Evolutionary conservation across 2,113 vertebrate species (phyloP).

Genomic region (Peromyscus maniculatus): DNA sequence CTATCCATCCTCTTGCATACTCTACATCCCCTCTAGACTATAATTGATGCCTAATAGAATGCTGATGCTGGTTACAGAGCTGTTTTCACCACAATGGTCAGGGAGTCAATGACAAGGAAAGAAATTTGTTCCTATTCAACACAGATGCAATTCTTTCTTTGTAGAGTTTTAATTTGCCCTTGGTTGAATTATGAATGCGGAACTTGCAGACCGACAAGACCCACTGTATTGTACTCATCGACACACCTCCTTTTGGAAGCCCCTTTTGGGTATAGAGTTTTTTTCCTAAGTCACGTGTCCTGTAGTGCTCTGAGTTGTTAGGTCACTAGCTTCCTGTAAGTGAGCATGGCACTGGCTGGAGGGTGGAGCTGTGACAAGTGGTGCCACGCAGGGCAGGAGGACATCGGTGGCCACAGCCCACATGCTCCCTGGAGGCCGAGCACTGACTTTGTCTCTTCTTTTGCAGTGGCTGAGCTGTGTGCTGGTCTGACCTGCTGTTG

Average conservation of each 20-base stretch:
- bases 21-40: neutral
- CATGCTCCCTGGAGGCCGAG: accelerated
- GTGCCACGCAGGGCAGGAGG: neutral
- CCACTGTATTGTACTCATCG: too few relatives aligned
- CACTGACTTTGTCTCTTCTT: neutral
- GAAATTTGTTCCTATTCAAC: neutral
- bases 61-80: neutral
- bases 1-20: neutral
- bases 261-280: neutral
- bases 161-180: neutral
- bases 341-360: neutral
- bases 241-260: neutral
- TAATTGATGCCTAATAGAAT: neutral
- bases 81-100: neutral
- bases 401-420: accelerated
- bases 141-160: neutral
- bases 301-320: neutral
- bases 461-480: constrained; percentile 82
- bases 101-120: neutral
- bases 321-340: neutral
- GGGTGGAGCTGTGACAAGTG: neutral
- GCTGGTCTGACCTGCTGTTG: constrained; percentile 66
- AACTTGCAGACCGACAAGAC: too few relatives aligned
- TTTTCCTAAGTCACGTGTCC: neutral
- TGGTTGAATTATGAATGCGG: neutral